Base-by-base conservation (phyloP, 2,113 vertebrate species). In the Craseonycteris thonglongyai region DNA sequence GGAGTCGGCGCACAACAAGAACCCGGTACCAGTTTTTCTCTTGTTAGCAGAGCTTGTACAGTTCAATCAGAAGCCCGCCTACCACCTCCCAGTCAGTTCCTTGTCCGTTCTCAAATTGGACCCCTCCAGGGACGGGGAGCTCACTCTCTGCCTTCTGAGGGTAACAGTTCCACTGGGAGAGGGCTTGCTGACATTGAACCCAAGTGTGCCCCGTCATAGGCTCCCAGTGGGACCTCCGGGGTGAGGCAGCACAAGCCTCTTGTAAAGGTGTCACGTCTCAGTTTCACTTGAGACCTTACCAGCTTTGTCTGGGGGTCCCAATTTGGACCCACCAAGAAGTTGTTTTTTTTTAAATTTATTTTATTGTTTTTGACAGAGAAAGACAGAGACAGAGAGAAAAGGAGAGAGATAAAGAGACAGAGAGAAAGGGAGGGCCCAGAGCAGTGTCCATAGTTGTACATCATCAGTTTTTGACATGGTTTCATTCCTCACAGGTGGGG, bases 131-230 rank as follows among this genome's bases (percentile, higher is more conserved):
- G 69, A 16, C 24, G 16, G 16, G 18, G 7, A 22, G 38, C 22
- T 45, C 83, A 72, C 81, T 38, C 38, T 13, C 71, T 28, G 12
- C 13, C 74, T 49, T 58, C 58, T 5, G 42, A 90, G 51, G 4
- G 13, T n/a, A 49, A 19, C n/a, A 12, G 14, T 5, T 51, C 14
- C 11, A 15, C 0, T 8, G 40, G 54, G 4, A 22, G 85, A 51
- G 2, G 15, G 19, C 9, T 4, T 63, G 18, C 26, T 15, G 18
- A 10, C 10, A 0, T 6, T 4, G 30, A 42, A 21, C 19, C 8
- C 6, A 6, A 13, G 0, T 0, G 19, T 1, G 2, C 14, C 22
- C 19, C 38, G 14, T 16, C 1, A 1, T 4, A 5, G 74, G 24
- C 8, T 30, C 69, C 84, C 3, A 0, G 35, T 0, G 5, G 19